These are phyloP conservation scores for Drosophila grimshawi DNA, from an alignment of 1,140 invertebrate genomes.

Conservation along the genomic window DNA sequence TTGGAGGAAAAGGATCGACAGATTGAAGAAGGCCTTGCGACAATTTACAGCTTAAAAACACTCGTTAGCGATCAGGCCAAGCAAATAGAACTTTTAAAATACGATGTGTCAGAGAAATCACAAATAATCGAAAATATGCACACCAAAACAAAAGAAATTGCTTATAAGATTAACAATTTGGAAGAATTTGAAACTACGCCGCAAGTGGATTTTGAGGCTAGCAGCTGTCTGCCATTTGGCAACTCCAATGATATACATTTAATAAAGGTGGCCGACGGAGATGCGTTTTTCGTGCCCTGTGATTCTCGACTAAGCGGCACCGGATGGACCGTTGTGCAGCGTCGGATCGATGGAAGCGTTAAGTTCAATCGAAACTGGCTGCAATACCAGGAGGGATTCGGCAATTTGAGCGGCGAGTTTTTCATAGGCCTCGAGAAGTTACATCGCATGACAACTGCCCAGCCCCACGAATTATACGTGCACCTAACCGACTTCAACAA, in stretches of 20 bases:
- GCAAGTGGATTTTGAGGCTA: background rate
- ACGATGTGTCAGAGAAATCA: conserved; percentile 17
- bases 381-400: conserved; percentile 50
- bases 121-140: conserved; percentile 32
- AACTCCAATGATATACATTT: conserved; percentile 11
- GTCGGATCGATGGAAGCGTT: conserved; percentile 41
- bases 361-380: conserved; percentile 48
- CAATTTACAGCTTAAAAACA: conserved; percentile 15
- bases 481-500: conserved; percentile 87
- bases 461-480: conserved; percentile 83
- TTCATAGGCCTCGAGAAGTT: conserved; percentile 57
- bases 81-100: conserved; percentile 16
- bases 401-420: conserved; percentile 49
- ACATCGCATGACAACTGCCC: conserved; percentile 36
- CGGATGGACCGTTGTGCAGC: conserved; percentile 53
- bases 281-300: conserved; percentile 38
- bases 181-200: conserved; percentile 9
- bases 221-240: conserved; percentile 28
- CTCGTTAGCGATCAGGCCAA: conserved; percentile 39
- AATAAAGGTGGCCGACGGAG: conserved; percentile 16
- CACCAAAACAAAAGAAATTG: conserved; percentile 9
- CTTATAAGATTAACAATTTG: conserved; percentile 10
- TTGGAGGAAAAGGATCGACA: conserved; percentile 20
- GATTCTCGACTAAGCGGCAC: conserved; percentile 10
- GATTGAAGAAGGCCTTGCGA: conserved; percentile 21